These are phyloP conservation scores for Zosterops japonicus DNA, from an alignment of 2,113 vertebrate genomes.

Conservation along the genomic window DNA sequence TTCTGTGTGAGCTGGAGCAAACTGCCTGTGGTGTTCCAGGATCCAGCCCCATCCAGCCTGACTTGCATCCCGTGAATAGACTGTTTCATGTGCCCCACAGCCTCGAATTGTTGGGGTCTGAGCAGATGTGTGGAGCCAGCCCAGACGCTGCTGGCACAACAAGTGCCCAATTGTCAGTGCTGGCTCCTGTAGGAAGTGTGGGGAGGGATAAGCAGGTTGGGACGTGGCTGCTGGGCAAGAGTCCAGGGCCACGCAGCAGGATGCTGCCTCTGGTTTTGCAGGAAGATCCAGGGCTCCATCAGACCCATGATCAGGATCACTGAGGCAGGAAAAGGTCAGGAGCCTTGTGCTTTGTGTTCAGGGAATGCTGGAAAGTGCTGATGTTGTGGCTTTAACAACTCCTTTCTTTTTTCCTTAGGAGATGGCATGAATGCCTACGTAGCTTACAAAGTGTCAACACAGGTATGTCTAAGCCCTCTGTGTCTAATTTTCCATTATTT, in stretches of 20 bases:
- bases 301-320: neutral
- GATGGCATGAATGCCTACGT: slow-evolving; percentile 98
- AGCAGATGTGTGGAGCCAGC: slow-evolving; percentile 64
- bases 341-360: neutral
- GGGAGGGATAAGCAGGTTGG: slow-evolving; percentile 21
- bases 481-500: neutral
- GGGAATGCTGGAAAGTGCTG: neutral
- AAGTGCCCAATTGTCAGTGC: slow-evolving; percentile 56
- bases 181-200: slow-evolving; percentile 32
- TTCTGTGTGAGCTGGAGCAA: slow-evolving; percentile 43
- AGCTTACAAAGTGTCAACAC: slow-evolving; percentile 93
- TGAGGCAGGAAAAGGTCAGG: neutral
- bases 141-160: slow-evolving; percentile 41
- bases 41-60: neutral
- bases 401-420: slow-evolving; percentile 68
- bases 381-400: neutral
- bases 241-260: neutral
- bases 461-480: slow-evolving; percentile 75
- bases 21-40: neutral
- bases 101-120: slow-evolving; percentile 62
- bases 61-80: slow-evolving; percentile 29
- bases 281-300: neutral
- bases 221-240: neutral
- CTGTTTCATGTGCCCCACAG: slow-evolving; percentile 63
- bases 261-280: neutral